Evolutionary conservation across 2,888 invertebrate species (phyloP), one percentile per base, ranked within the genome.

Genomic region (Ormyrus thymus): DNA sequence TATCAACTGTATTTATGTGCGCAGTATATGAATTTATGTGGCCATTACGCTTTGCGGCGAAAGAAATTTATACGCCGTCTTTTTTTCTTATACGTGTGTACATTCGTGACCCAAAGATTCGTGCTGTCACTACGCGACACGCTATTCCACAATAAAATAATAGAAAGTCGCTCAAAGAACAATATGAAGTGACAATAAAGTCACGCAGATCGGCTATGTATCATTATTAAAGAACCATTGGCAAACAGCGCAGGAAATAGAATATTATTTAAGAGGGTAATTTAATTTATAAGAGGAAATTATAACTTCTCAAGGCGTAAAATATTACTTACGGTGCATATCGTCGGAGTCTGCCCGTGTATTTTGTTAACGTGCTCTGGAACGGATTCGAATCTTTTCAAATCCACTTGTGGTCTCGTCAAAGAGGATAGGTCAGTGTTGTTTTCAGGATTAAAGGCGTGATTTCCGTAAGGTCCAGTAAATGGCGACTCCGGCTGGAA

Each of bases 311-410:
- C n/a, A 15, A 62, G 8, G 46, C 5, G 13, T 8, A 45, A 62
- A 56, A 62, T 51, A 64, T 15, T 78, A 82, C 88, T 88, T 78
- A 89, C 89, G 82, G 88, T 87, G 82, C 89, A 89, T 81, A 89
- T 89, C 15, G 88, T 89, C 53, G 89, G 89, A 50, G 86, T 86
- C 80, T 89, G 88, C 13, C 89, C 89, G 58, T 89, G 89, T 51
- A 89, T 83, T 69, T 86, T 88, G 71, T 82, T 85, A 64, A 82
- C 81, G 73, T 87, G 84, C 69, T 84, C 76, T 11, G 84, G 79
- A n/a, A 84, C 76, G 11, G 81, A 80, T 29, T 86, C 85, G 51
- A 81, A 81, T 48, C 76, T 81, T 75, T 88, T 87, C 15, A 81
- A 53, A 5, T 87, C 87, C 7, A 84, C 64, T 29, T 86, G 84